These are phyloP conservation scores for Sebastes kiyomatsui DNA, from an alignment of 2,797 vertebrate genomes.

Conservation along the genomic window DNA sequence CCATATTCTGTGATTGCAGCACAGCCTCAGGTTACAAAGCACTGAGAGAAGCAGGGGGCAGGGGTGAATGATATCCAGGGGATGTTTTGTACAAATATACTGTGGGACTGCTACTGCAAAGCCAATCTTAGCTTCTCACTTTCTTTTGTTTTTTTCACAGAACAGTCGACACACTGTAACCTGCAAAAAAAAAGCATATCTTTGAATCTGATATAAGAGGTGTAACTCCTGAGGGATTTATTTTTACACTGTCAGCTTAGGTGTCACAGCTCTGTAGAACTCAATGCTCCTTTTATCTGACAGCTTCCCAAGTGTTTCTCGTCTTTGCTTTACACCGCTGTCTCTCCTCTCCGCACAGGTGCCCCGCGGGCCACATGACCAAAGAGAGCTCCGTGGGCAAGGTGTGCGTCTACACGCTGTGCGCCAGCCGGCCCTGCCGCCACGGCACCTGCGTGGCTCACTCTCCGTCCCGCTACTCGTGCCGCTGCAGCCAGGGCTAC, in stretches of 20 bases:
- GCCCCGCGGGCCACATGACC: slow-evolving; percentile 86
- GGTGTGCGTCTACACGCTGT: slow-evolving; percentile 86
- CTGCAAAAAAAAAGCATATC: slow-evolving; percentile 60
- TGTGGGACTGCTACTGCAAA: slow-evolving; percentile 31
- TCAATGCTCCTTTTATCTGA: slow-evolving; percentile 37
- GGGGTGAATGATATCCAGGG: slow-evolving; percentile 56
- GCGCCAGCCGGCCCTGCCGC: slow-evolving; percentile 86
- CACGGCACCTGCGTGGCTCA: slow-evolving; percentile 88
- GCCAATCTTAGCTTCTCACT: slow-evolving; percentile 33
- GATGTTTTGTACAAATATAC: slow-evolving; percentile 64
- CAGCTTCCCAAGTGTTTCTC: slow-evolving; percentile 35
- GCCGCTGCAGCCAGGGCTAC: slow-evolving; percentile 88
- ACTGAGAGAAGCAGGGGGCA: slow-evolving; percentile 29
- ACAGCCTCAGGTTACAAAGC: slow-evolving; percentile 54
- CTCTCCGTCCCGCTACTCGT: slow-evolving; percentile 86
- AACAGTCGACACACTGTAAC: slow-evolving; percentile 32
- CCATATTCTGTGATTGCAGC: slow-evolving; percentile 55
- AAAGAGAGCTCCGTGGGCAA: slow-evolving; percentile 83
- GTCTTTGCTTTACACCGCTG: slow-evolving; percentile 14
- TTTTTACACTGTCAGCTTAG: slow-evolving; percentile 56
- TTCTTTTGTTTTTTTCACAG: slow-evolving; percentile 7
- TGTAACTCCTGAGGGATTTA: slow-evolving; percentile 55
- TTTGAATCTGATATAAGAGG: slow-evolving; percentile 59
- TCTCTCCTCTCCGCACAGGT: slow-evolving; percentile 76
- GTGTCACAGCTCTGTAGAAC: slow-evolving; percentile 36